These are phyloP conservation scores for Caranx melampygus DNA, from an alignment of 2,113 vertebrate genomes.

Conservation along the genomic window DNA sequence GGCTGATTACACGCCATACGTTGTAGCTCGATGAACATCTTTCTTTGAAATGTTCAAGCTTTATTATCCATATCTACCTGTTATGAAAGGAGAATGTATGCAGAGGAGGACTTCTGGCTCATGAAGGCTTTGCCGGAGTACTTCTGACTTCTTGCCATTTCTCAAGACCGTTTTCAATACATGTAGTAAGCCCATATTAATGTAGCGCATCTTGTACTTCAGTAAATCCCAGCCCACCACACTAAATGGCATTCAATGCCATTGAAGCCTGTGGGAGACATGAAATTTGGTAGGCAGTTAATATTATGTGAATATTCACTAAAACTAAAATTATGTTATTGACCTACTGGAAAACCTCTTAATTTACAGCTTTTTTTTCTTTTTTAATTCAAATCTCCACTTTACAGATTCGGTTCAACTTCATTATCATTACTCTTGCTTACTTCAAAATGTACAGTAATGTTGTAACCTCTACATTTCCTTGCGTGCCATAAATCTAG, in stretches of 20 bases:
- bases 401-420: not conserved
- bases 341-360: not conserved
- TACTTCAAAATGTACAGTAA: not conserved
- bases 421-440: not conserved
- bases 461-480: not conserved
- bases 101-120: not conserved
- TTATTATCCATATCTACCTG: slow-evolving; percentile 3
- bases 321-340: not conserved
- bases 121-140: not conserved
- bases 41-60: slow-evolving; percentile 11
- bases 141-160: slow-evolving; percentile 7
- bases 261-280: not conserved
- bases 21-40: not conserved
- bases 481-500: too few species aligned
- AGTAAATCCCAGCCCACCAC: not conserved
- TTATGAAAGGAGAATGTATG: not conserved
- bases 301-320: not conserved
- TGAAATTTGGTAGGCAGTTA: not conserved
- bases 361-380: not conserved
- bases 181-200: not conserved
- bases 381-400: not conserved
- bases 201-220: not conserved
- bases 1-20: not conserved
- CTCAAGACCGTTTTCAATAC: not conserved
- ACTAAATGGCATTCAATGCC: not conserved